Percentiles rank a stretch among this genome's conserved stretches.
phyloP scores from a whole-genome alignment of 2,113 vertebrate species.

The Nerophis ophidion region DNA sequence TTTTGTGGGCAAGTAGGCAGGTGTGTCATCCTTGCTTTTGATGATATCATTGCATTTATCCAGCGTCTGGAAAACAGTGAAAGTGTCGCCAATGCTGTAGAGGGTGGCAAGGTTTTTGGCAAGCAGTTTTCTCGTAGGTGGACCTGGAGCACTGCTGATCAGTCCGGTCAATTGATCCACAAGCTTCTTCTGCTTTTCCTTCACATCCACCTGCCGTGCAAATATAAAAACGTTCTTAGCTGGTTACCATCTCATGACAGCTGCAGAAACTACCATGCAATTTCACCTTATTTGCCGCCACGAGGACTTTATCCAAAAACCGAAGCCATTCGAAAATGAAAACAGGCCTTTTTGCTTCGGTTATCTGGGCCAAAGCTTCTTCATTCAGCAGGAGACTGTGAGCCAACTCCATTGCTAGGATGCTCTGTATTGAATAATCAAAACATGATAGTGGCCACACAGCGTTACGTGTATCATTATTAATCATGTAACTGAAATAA shows the following conservation, averaged over 20 bases:
- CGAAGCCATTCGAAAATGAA: slow-evolving; percentile 98
- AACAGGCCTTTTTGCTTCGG: slow-evolving; percentile 93
- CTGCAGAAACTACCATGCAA: neutral
- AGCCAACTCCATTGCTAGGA: slow-evolving; percentile 86
- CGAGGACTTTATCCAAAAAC: slow-evolving; percentile 95
- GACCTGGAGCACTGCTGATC: slow-evolving; percentile 93
- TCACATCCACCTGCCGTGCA: slow-evolving; percentile 84
- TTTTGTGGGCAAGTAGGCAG: slow-evolving; percentile 91
- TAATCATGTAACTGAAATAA: too few species aligned
- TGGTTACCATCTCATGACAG: neutral
- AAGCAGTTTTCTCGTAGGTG: slow-evolving; percentile 90
- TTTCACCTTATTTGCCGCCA: slow-evolving; percentile 93
- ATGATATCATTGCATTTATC: slow-evolving; percentile 99
- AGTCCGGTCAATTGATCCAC: slow-evolving; percentile 94
- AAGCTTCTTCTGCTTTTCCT: slow-evolving; percentile 97
- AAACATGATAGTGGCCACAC: too few species aligned
- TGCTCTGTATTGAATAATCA: neutral
- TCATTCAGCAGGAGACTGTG: slow-evolving; percentile 97
- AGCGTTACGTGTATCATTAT: too few species aligned
- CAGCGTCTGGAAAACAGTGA: slow-evolving; percentile 95
- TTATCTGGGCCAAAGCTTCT: slow-evolving; percentile 94
- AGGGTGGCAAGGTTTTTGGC: slow-evolving; percentile 95
- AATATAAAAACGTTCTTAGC: slow-evolving; percentile 2
- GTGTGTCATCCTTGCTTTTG: slow-evolving; percentile 93
- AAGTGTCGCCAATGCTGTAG: slow-evolving; percentile 96